Conservation (phyloP, 2,113 vertebrate genomes). For the Vidua chalybeata region DNA sequence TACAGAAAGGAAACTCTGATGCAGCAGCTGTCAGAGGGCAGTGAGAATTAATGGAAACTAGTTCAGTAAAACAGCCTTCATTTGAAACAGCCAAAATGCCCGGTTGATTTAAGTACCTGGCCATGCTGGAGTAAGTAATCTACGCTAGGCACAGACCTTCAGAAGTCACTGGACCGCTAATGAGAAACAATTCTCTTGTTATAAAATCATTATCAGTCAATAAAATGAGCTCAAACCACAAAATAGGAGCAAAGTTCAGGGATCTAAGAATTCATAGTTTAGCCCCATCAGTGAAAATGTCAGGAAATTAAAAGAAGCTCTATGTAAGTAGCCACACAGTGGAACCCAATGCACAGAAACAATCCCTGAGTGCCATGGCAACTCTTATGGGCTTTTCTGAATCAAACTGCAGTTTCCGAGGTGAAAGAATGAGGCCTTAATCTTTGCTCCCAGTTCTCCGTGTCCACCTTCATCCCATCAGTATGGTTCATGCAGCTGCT, state of each 20-base stretch:
- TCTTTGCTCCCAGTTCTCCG: not conserved
- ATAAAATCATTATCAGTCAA: constrained; percentile 51
- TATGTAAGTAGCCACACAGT: not conserved
- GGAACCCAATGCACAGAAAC: not conserved
- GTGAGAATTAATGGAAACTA: constrained; percentile 41
- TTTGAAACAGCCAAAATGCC: constrained; percentile 38
- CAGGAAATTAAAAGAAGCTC: constrained; percentile 30
- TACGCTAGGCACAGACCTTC: not conserved
- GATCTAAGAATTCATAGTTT: constrained; percentile 20
- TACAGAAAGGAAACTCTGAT: constrained; percentile 24
- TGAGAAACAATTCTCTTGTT: constrained; percentile 42
- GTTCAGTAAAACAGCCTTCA: constrained; percentile 25
- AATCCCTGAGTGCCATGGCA: constrained; percentile 7
- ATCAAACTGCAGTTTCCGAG: constrained; percentile 10
- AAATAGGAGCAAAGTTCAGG: constrained; percentile 48
- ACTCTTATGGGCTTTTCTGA: constrained; percentile 7
- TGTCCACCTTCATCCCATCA: not conserved
- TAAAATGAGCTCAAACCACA: constrained; percentile 30
- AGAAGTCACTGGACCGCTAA: not conserved
- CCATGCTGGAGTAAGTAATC: constrained; percentile 9
- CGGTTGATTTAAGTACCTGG: constrained; percentile 24
- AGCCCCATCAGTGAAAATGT: not conserved
- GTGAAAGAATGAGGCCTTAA: constrained; percentile 34
- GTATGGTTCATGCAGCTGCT: not conserved
- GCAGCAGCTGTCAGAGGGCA: constrained; percentile 20